Evolutionary conservation across 1,140 invertebrate genomes (phyloP).

Genomic region (Akabosia matsudoensis): DNA sequence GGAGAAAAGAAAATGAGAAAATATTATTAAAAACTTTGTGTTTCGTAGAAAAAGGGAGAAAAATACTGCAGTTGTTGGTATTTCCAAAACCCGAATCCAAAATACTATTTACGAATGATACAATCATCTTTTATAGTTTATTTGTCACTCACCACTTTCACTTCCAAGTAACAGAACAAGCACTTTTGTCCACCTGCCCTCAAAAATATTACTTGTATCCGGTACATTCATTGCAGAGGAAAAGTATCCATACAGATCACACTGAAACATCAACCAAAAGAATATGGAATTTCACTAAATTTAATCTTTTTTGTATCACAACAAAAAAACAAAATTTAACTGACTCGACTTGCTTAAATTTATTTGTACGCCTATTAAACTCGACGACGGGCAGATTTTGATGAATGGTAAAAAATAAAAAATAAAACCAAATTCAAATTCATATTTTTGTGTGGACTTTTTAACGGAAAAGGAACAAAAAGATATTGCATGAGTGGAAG

Average conservation of each 20-base stretch:
- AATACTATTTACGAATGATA: not conserved
- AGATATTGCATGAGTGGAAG: not conserved
- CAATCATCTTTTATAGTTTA: not conserved
- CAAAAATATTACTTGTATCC: not conserved
- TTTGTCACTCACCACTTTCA: not conserved
- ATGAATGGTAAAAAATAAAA: not conserved
- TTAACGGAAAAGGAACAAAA: not conserved
- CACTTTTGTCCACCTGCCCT: not conserved
- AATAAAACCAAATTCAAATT: constrained; percentile 9
- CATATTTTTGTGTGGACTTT: constrained; percentile 16
- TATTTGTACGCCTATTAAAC: no score
- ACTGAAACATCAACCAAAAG: not conserved
- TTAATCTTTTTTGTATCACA: no score
- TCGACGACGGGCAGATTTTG: no score
- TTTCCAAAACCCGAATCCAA: not conserved
- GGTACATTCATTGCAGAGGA: not conserved
- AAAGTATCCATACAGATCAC: not conserved
- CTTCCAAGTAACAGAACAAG: no score
- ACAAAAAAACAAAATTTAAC: no score
- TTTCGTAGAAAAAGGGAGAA: no score
- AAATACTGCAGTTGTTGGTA: not conserved
- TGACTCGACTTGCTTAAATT: no score
- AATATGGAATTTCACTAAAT: no score
- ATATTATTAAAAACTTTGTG: no score
- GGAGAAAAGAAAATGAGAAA: no score